A percentile compares a stretch with the other conserved stretches of the same genome.
phyloP scores from a whole-genome alignment of 2,113 vertebrate genomes.

The Tringa solitaria region DNA sequence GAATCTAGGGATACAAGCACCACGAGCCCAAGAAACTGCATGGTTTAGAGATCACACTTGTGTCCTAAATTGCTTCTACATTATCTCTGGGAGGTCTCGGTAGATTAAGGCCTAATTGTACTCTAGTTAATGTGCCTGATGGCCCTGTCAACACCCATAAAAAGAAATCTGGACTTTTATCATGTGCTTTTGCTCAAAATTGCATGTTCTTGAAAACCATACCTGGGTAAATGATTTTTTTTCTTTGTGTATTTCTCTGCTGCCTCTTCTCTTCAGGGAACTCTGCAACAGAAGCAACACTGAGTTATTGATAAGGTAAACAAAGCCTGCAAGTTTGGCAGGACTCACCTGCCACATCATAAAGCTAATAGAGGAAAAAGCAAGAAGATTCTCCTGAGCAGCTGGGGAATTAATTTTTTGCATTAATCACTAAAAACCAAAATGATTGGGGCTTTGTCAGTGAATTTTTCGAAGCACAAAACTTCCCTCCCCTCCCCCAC shows the following conservation, averaged over 20 bases:
- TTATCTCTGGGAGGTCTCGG: neutral
- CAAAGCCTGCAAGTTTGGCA: neutral
- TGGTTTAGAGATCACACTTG: neutral
- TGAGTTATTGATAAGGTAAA: constrained; percentile 30
- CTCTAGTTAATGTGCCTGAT: neutral
- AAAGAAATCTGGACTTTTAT: neutral
- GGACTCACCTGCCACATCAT: neutral
- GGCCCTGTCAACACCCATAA: neutral
- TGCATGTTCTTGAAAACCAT: neutral
- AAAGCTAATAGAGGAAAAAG: neutral
- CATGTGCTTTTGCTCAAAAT: neutral
- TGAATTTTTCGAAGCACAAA: neutral
- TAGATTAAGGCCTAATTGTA: constrained; percentile 1
- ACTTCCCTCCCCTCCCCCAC: neutral
- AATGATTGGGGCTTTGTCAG: neutral
- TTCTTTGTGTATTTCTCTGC: constrained; percentile 92
- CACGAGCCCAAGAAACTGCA: neutral
- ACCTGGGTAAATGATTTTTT: constrained; percentile 92
- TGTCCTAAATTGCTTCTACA: neutral
- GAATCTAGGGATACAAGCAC: neutral
- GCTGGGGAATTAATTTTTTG: neutral
- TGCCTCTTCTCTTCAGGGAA: constrained; percentile 89
- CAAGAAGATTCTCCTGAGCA: neutral
- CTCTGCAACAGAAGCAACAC: constrained; percentile 77
- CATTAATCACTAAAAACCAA: neutral